Evolutionary conservation across 1,140 invertebrate genomes (phyloP).

Genomic region (Pseudomyrmex cubaensis): DNA sequence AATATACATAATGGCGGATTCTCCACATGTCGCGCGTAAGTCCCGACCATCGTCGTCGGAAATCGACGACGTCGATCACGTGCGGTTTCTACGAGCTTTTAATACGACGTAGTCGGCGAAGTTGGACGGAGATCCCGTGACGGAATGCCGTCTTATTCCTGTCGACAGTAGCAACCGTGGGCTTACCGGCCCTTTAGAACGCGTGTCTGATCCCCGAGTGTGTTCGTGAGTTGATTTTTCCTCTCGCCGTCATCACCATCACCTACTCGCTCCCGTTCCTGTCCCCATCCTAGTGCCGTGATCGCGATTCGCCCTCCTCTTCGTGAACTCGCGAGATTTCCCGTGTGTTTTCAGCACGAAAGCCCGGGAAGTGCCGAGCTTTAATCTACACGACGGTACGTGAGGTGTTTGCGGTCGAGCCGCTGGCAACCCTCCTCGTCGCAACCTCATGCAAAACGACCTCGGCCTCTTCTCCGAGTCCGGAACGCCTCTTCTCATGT

Average conservation of each 20-base stretch:
- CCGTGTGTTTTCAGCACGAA: slow-evolving; percentile 75
- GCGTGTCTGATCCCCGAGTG: slow-evolving; percentile 69
- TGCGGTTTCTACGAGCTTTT: slow-evolving; percentile 61
- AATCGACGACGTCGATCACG: slow-evolving; percentile 28
- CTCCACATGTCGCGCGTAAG: slow-evolving; percentile 8
- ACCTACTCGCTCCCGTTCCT: neutral
- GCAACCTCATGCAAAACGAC: slow-evolving; percentile 66
- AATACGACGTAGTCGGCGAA: slow-evolving; percentile 64
- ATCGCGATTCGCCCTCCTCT: slow-evolving; percentile 19
- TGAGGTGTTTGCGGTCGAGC: slow-evolving; percentile 77
- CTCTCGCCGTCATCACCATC: slow-evolving; percentile 15
- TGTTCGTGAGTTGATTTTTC: slow-evolving; percentile 68
- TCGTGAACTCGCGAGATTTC: slow-evolving; percentile 76
- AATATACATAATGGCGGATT: slow-evolving; percentile 46
- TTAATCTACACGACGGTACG: slow-evolving; percentile 80
- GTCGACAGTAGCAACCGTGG: slow-evolving; percentile 31
- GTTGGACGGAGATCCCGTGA: slow-evolving; percentile 43
- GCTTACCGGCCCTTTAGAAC: slow-evolving; percentile 61
- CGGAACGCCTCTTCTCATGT: neutral
- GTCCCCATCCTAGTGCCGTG: neutral
- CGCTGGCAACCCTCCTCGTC: slow-evolving; percentile 17
- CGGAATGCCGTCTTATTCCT: slow-evolving; percentile 70
- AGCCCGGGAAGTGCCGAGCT: slow-evolving; percentile 54
- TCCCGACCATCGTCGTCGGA: neutral
- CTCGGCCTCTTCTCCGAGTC: neutral